A percentile compares a stretch with the other conserved stretches of the same genome.
phyloP scores from a whole-genome alignment of 2,888 invertebrate species.

The Hypomecis atomaria region DNA sequence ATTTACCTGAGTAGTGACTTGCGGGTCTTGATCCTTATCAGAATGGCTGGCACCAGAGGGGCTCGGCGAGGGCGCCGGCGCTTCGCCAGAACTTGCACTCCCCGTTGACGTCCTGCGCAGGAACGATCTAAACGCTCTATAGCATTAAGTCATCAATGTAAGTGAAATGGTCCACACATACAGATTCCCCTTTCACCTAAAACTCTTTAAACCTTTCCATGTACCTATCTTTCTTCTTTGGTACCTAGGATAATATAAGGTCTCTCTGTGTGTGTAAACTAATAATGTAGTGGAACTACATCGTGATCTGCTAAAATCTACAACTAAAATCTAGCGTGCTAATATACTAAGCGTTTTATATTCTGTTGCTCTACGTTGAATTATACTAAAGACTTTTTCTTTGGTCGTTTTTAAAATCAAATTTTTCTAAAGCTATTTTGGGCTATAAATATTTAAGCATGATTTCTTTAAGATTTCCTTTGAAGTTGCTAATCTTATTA shows the following conservation, averaged over 20 bases:
- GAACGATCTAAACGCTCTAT: conserved; percentile 81
- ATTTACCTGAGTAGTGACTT: conserved; percentile 74
- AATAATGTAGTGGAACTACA: conserved; percentile 51
- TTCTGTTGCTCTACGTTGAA: conserved; percentile 1
- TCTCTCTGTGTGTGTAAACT: conserved; percentile 63
- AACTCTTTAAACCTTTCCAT: background rate
- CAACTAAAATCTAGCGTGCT: conserved; percentile 11
- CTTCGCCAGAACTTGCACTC: conserved; percentile 79
- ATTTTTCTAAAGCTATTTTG: conserved; percentile 13
- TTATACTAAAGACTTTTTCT: background rate
- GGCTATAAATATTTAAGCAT: conserved; percentile 17
- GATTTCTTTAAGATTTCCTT: conserved; percentile 11
- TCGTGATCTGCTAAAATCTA: conserved; percentile 38
- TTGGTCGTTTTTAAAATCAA: background rate
- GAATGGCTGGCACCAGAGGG: conserved; percentile 96
- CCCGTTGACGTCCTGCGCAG: conserved; percentile 83
- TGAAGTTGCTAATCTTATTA: conserved; percentile 15
- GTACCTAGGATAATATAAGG: conserved; percentile 4
- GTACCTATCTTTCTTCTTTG: conserved; percentile 8
- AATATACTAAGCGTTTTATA: conserved; percentile 5
- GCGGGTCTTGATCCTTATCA: conserved; percentile 94
- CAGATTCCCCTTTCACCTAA: conserved; percentile 48
- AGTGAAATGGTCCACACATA: conserved; percentile 65
- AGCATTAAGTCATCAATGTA: conserved; percentile 76
- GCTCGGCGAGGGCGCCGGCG: conserved; percentile 86